These are phyloP conservation scores for Marisa cornuarietis DNA, from an alignment of 1,140 invertebrate species.

Conservation along the genomic window DNA sequence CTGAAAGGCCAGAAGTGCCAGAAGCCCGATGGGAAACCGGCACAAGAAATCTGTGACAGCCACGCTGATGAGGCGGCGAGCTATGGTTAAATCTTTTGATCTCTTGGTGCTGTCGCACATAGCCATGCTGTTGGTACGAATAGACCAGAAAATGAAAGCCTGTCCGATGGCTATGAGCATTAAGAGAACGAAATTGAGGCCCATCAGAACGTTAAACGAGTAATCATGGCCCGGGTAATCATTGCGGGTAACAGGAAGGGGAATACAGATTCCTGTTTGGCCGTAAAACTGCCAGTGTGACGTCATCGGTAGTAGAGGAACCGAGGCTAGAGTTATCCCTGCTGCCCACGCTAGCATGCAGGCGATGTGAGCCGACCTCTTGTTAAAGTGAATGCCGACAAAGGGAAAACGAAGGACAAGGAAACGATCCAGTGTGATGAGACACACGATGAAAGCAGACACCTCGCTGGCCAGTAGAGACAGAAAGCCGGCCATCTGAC, in stretches of 20 bases:
- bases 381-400: conserved; percentile 16
- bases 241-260: conserved; percentile 33
- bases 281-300: conserved; percentile 38
- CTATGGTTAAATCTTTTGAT: conserved; percentile 28
- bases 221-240: conserved; percentile 33
- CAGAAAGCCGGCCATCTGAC: conserved; percentile 47
- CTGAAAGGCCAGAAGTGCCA: no score
- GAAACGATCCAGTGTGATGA: conserved; percentile 45
- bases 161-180: conserved; percentile 34
- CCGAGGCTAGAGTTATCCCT: conserved; percentile 22
- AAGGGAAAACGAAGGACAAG: conserved; percentile 50
- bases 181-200: conserved; percentile 38
- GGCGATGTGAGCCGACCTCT: conserved; percentile 17
- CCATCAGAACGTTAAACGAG: conserved; percentile 33
- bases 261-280: conserved; percentile 35
- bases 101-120: not conserved
- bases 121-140: conserved; percentile 11
- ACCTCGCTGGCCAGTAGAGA: conserved; percentile 47
- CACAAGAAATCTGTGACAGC: not conserved
- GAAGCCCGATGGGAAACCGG: no score
- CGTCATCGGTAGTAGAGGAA: conserved; percentile 24
- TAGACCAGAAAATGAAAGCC: conserved; percentile 31
- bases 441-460: conserved; percentile 43
- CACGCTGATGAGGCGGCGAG: conserved; percentile 30
- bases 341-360: conserved; percentile 22